These are phyloP conservation scores for Drosophila aff. DNA, from an alignment of 1,140 invertebrate genomes.

Conservation along the genomic window DNA sequence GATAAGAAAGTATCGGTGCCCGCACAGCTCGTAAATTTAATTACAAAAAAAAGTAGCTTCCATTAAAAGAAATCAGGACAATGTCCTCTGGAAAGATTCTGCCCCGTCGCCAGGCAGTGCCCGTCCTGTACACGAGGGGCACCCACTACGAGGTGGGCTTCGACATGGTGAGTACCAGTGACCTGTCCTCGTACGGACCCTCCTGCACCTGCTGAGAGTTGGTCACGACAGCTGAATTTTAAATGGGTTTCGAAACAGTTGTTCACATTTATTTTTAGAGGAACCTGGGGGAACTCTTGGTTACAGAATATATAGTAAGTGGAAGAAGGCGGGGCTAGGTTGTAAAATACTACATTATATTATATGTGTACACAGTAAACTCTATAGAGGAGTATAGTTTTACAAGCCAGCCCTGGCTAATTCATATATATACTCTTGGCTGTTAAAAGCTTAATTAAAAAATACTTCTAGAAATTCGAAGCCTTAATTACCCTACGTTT, in stretches of 20 bases:
- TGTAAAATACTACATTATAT: background rate
- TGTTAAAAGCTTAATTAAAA: no score
- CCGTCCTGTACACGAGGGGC: slow-evolving; percentile 91
- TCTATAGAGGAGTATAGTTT: background rate
- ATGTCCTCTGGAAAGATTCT: slow-evolving; percentile 69
- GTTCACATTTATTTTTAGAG: background rate
- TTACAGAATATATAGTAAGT: background rate
- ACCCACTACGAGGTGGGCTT: slow-evolving; percentile 94
- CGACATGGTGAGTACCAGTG: slow-evolving; percentile 90
- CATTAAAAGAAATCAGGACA: background rate
- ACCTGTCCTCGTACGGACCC: background rate
- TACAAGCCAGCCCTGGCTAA: background rate
- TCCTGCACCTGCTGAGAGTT: background rate
- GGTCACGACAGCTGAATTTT: slow-evolving; percentile 14
- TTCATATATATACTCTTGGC: background rate
- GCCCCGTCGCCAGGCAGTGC: slow-evolving; percentile 89
- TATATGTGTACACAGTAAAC: background rate
- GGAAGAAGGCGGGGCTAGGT: background rate
- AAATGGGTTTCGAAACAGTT: background rate
- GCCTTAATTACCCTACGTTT: no score
- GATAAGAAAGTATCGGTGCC: slow-evolving; percentile 6
- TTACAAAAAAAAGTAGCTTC: background rate
- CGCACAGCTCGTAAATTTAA: slow-evolving; percentile 16
- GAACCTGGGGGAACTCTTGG: background rate
- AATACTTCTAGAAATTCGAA: background rate